Conservation (phyloP, 23 tunicate genomes). For the Phallusia fumigata region DNA sequence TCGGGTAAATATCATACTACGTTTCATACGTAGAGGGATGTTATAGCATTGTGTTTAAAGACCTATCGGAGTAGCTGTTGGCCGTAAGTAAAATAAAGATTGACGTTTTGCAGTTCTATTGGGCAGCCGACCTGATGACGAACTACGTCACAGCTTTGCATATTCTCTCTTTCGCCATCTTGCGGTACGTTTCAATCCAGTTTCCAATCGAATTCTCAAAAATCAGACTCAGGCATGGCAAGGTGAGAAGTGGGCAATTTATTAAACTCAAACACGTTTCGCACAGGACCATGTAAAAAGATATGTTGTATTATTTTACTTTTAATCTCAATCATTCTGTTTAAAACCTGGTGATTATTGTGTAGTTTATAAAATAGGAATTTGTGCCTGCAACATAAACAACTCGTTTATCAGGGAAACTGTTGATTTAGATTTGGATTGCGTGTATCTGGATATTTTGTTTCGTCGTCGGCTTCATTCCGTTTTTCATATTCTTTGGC, state of each 20-base stretch:
- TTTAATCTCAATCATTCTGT: too few species aligned
- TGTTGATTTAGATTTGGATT: constrained; percentile 30
- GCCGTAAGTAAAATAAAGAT: neutral
- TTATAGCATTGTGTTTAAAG: too few species aligned
- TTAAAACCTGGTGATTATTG: too few species aligned
- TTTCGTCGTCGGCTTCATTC: constrained; percentile 39
- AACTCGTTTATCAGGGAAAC: too few species aligned
- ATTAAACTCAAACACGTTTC: too few species aligned
- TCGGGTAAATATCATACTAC: constrained; percentile 28
- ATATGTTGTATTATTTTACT: too few species aligned
- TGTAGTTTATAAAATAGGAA: too few species aligned
- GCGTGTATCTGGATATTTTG: constrained; percentile 19
- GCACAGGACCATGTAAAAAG: too few species aligned
- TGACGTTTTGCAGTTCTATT: constrained; percentile 30
- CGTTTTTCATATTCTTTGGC: constrained; percentile 37
- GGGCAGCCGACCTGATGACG: constrained; percentile 52
- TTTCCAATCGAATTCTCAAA: constrained; percentile 33
- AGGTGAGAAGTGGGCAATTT: constrained; percentile 11
- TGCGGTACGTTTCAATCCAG: constrained; percentile 35
- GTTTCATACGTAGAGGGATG: too few species aligned
- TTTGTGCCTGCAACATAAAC: too few species aligned
- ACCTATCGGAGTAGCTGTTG: neutral
- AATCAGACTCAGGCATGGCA: constrained; percentile 23
- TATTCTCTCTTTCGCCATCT: constrained; percentile 35
- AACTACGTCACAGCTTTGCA: constrained; percentile 41